phyloP scores from a whole-genome alignment of 1,140 invertebrate genomes.

The Drosophila suzukii region DNA sequence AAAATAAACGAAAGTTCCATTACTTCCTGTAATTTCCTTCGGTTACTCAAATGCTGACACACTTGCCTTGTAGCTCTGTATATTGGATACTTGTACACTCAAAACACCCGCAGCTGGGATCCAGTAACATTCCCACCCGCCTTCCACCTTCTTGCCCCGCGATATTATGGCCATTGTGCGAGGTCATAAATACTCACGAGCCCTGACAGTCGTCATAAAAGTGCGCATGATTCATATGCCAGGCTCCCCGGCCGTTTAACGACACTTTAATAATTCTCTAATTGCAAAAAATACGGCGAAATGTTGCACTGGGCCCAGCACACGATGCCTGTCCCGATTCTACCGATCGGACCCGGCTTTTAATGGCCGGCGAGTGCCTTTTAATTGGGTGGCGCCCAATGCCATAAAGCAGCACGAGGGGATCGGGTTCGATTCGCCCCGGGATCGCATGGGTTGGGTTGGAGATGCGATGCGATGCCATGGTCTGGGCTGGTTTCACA shows the following conservation, averaged over 20 bases:
- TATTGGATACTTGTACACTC: background rate
- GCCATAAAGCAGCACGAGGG: slow-evolving; percentile 59
- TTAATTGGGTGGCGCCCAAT: slow-evolving; percentile 75
- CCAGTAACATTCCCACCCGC: slow-evolving; percentile 11
- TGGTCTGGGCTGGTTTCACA: background rate
- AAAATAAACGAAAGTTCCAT: background rate
- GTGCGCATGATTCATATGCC: slow-evolving; percentile 67
- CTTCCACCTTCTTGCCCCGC: background rate
- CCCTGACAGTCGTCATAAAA: slow-evolving; percentile 70
- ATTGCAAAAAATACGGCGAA: slow-evolving; percentile 66
- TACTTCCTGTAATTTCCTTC: background rate
- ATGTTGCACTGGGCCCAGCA: slow-evolving; percentile 39
- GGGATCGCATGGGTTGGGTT: slow-evolving; percentile 11
- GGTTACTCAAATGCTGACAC: background rate
- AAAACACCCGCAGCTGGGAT: slow-evolving; percentile 9
- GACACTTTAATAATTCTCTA: slow-evolving; percentile 78
- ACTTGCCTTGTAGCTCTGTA: background rate
- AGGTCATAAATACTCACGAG: slow-evolving; percentile 67
- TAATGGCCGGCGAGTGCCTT: slow-evolving; percentile 68
- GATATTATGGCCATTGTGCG: slow-evolving; percentile 36
- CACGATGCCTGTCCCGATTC: slow-evolving; percentile 3
- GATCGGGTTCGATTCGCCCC: slow-evolving; percentile 39
- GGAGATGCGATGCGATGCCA: background rate
- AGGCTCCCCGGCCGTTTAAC: slow-evolving; percentile 57
- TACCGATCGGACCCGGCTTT: slow-evolving; percentile 22